Percentiles rank a stretch among this genome's conserved stretches.
Conservation (phyloP, 1,140 invertebrate genomes). For the Drosophila melanica region DNA sequence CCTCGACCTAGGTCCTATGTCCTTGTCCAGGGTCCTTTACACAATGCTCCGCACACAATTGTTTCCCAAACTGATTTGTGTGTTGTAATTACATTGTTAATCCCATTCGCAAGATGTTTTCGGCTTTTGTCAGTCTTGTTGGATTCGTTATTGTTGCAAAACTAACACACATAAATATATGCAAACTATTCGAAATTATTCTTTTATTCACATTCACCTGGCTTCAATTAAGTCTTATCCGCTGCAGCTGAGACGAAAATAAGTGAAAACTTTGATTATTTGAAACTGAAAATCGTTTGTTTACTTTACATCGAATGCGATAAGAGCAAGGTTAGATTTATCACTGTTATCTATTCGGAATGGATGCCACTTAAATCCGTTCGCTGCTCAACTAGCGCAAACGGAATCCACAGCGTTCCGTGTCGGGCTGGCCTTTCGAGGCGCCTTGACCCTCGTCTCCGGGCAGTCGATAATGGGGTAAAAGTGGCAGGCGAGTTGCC, state of each 20-base stretch:
- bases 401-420: no score
- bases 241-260: no score
- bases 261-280: no score
- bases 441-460: constrained; percentile 17
- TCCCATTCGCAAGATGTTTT: constrained; percentile 59
- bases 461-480: constrained; percentile 14
- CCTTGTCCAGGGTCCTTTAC: background rate
- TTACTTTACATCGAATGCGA: no score
- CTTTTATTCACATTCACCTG: background rate
- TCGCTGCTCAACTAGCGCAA: background rate
- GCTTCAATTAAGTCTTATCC: background rate
- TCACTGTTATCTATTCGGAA: constrained; percentile 10
- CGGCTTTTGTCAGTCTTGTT: constrained; percentile 24
- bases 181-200: background rate
- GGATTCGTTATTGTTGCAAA: constrained; percentile 21
- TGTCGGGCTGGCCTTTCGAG: background rate
- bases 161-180: background rate
- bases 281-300: no score
- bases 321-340: background rate
- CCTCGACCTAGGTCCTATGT: background rate
- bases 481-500: constrained; percentile 19
- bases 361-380: constrained; percentile 8
- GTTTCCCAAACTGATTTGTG: constrained; percentile 59
- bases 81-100: constrained; percentile 77
- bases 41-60: constrained; percentile 15